Evolutionary conservation across 2,888 invertebrate genomes (phyloP).

Genomic region (Microplitis manilae): DNA sequence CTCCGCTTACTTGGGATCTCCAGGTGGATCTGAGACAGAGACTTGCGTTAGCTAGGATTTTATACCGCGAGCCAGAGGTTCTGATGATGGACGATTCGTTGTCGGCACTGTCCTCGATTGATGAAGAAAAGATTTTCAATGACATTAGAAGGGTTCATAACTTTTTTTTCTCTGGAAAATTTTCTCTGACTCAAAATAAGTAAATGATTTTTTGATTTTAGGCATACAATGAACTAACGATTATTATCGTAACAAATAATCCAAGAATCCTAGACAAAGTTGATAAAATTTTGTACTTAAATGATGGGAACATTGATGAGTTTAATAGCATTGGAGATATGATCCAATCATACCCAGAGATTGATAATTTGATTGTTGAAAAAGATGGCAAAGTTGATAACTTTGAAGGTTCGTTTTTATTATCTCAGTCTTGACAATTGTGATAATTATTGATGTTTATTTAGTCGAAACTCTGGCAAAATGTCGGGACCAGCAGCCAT

Average conservation of each 20-base stretch:
- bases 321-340: constrained; percentile 33
- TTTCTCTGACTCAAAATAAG: neutral
- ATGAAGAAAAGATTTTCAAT: constrained; percentile 40
- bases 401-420: constrained; percentile 32
- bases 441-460: neutral
- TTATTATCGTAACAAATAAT: constrained; percentile 41
- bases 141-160: constrained; percentile 1
- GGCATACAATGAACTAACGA: constrained; percentile 29
- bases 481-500: constrained; percentile 35
- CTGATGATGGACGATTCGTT: constrained; percentile 44
- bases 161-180: no score
- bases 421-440: neutral
- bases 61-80: constrained; percentile 43
- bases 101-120: constrained; percentile 37
- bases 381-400: constrained; percentile 32
- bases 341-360: constrained; percentile 25
- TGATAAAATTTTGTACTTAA: constrained; percentile 39
- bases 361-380: constrained; percentile 32
- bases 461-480: constrained; percentile 40
- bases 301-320: constrained; percentile 34
- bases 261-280: constrained; percentile 34
- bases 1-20: constrained; percentile 41
- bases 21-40: constrained; percentile 41
- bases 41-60: constrained; percentile 45
- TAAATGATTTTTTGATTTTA: neutral